These are phyloP conservation scores for Oasisia sp. DNA, from an alignment of 2,888 invertebrate genomes.

Conservation along the genomic window DNA sequence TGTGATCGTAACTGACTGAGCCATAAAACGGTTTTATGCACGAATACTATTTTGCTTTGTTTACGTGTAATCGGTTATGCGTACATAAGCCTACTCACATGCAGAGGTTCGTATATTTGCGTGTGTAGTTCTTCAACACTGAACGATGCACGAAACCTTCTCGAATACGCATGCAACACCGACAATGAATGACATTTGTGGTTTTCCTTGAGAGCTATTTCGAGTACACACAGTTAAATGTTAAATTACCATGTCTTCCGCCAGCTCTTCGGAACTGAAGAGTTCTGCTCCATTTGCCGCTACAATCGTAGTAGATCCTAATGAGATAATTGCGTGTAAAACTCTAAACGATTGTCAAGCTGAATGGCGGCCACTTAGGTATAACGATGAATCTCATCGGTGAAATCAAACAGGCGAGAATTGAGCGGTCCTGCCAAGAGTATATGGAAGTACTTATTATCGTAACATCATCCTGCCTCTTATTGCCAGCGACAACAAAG, in stretches of 20 bases:
- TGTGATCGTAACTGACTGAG: neutral
- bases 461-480: neutral
- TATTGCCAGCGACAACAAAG: neutral
- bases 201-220: constrained; percentile 3
- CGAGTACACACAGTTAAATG: constrained; percentile 9
- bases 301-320: neutral
- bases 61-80: neutral
- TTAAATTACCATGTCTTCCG: constrained; percentile 5
- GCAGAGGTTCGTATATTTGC: neutral
- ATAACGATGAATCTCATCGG: neutral
- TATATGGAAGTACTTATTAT: neutral
- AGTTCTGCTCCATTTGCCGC: constrained; percentile 5
- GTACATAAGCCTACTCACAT: neutral
- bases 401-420: constrained; percentile 8
- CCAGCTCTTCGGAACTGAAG: constrained; percentile 10
- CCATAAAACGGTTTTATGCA: neutral
- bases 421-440: neutral
- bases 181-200: constrained; percentile 6
- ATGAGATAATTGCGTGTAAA: constrained; percentile 17
- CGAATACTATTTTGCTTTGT: neutral
- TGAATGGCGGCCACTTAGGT: neutral
- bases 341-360: neutral
- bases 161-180: constrained; percentile 8
- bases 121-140: constrained; percentile 1
- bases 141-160: neutral